phyloP scores from a whole-genome alignment of 2,888 invertebrate genomes.

The Acrobasis consociella region DNA sequence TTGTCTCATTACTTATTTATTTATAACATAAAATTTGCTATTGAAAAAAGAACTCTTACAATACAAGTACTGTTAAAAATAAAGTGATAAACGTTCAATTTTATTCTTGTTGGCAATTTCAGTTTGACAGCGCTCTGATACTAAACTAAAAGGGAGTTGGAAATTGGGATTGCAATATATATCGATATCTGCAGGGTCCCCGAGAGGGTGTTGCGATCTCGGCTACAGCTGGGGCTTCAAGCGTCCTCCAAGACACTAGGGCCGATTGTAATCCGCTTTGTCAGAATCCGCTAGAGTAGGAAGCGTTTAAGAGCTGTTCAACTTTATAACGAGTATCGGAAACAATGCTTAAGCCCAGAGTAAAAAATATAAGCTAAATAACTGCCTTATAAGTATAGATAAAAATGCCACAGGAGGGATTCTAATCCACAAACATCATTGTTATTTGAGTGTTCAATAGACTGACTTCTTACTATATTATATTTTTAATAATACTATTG shows the following conservation, averaged over 20 bases:
- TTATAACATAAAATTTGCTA: too few species aligned
- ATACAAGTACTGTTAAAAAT: not conserved
- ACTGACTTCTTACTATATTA: too few species aligned
- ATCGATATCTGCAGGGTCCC: constrained; percentile 61
- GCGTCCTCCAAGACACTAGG: constrained; percentile 54
- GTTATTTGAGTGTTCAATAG: too few species aligned
- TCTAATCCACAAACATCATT: too few species aligned
- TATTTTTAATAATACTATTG: too few species aligned
- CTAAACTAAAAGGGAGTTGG: constrained; percentile 33
- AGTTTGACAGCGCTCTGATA: not conserved
- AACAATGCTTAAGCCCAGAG: constrained; percentile 10
- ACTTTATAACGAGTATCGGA: constrained; percentile 30
- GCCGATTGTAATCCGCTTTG: constrained; percentile 66
- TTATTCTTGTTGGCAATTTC: constrained; percentile 1
- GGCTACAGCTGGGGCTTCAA: constrained; percentile 52
- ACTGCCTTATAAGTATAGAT: too few species aligned
- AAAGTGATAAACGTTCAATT: not conserved
- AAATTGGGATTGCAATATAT: constrained; percentile 41
- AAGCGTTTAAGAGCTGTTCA: constrained; percentile 49
- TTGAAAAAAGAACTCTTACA: too few species aligned
- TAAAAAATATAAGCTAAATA: too few species aligned
- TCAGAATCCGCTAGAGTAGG: constrained; percentile 52
- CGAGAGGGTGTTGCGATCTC: constrained; percentile 52
- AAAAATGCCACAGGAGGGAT: too few species aligned
- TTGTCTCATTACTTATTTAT: too few species aligned